These are phyloP conservation scores for Ophiodon elongatus DNA, from an alignment of 2,113 vertebrate species.

Conservation along the genomic window DNA sequence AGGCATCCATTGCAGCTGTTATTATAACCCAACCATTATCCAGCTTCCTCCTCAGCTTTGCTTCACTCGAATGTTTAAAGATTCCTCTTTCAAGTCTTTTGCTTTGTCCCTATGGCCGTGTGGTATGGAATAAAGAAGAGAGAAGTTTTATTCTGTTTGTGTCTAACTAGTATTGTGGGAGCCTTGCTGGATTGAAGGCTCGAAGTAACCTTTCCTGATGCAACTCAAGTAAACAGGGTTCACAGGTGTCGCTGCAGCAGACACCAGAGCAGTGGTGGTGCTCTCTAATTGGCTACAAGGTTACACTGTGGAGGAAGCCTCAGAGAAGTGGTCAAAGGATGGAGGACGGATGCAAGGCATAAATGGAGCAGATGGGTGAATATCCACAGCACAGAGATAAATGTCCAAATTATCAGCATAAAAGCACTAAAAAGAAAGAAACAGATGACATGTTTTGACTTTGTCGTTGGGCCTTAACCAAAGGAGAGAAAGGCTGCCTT, in stretches of 20 bases:
- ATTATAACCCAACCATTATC: conserved; percentile 67
- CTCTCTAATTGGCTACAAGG: conserved; percentile 75
- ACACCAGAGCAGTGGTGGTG: conserved; percentile 42
- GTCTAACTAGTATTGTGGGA: conserved; percentile 43
- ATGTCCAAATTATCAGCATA: conserved; percentile 37
- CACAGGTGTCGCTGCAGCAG: conserved; percentile 62
- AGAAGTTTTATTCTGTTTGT: conserved; percentile 49
- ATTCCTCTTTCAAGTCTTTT: conserved; percentile 47
- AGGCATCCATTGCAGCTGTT: conserved; percentile 40
- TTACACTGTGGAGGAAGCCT: conserved; percentile 33
- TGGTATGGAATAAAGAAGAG: conserved; percentile 20
- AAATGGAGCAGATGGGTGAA: conserved; percentile 50
- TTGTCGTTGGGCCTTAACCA: conserved; percentile 31
- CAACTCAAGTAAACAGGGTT: conserved; percentile 71
- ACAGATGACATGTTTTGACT: conserved; percentile 44
- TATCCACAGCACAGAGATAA: conserved; percentile 21
- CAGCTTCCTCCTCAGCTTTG: conserved; percentile 45
- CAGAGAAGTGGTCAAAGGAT: conserved; percentile 52
- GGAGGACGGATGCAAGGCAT: conserved; percentile 27
- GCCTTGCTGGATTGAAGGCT: conserved; percentile 47
- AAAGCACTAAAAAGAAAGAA: conserved; percentile 26
- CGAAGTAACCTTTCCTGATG: conserved; percentile 51
- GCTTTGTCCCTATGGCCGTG: conserved; percentile 29
- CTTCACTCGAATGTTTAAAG: conserved; percentile 51
- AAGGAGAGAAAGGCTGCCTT: conserved; percentile 23